Evolutionary conservation across 1,140 invertebrate genomes (phyloP).

Genomic region (Diprion similis): DNA sequence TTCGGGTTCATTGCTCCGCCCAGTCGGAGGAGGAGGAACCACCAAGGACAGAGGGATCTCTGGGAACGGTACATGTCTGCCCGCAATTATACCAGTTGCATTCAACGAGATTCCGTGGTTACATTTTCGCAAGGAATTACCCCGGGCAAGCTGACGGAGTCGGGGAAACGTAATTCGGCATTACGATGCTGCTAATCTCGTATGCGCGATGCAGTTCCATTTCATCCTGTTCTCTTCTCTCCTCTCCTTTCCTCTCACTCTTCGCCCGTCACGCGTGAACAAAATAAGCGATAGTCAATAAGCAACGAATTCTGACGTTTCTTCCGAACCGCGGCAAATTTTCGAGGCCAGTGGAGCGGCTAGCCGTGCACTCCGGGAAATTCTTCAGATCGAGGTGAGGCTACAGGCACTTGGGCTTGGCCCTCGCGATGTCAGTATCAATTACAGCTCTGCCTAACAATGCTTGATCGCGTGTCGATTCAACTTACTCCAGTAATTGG

Average conservation of each 20-base stretch:
- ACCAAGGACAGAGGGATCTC: background rate
- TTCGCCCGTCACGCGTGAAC: background rate
- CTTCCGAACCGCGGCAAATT: background rate
- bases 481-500: too few relatives aligned
- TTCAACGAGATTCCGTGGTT: background rate
- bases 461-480: too few relatives aligned
- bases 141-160: background rate
- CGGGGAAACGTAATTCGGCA: slow-evolving; percentile 3
- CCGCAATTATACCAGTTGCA: slow-evolving; percentile 2
- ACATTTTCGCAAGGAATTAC: background rate
- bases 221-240: too few relatives aligned
- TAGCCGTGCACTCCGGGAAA: too few relatives aligned
- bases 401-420: too few relatives aligned
- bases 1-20: background rate
- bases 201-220: background rate
- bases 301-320: background rate
- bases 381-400: too few relatives aligned
- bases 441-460: too few relatives aligned
- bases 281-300: slow-evolving; percentile 2
- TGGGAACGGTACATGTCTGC: background rate
- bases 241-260: background rate
- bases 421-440: too few relatives aligned
- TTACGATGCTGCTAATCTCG: background rate
- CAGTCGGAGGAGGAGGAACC: background rate
- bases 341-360: too few relatives aligned